Conservation (phyloP, 2,797 vertebrate species). For the Scolopax bukidnonensis region DNA sequence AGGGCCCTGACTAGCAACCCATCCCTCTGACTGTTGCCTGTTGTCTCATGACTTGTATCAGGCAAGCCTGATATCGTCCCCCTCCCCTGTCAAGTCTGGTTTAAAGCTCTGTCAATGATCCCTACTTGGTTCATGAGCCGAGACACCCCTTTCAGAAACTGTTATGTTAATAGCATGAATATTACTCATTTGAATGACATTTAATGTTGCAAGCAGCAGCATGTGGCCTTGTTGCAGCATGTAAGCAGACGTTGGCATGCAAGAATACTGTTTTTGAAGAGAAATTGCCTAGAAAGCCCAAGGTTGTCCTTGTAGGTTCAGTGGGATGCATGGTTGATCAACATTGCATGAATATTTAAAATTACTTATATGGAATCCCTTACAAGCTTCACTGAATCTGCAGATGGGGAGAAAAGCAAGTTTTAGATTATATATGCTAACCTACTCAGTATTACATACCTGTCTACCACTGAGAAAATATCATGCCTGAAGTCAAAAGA, state of each 20-base stretch:
- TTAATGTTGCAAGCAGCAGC: constrained; percentile 26
- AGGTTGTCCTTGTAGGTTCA: constrained; percentile 39
- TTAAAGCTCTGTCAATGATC: not conserved
- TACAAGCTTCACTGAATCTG: constrained; percentile 48
- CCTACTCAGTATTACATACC: not conserved
- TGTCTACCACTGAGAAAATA: not conserved
- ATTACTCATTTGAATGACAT: not conserved
- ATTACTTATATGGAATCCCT: constrained; percentile 1
- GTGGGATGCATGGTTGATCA: not conserved
- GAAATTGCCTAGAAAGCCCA: constrained; percentile 10
- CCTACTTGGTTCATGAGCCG: not conserved
- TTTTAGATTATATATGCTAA: constrained; percentile 19
- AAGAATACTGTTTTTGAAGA: not conserved
- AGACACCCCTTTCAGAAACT: not conserved
- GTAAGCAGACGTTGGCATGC: not conserved
- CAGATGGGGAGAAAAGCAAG: not conserved
- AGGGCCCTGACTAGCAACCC: not conserved
- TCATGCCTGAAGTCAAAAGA: not conserved
- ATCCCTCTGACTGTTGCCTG: not conserved
- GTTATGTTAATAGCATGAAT: not conserved
- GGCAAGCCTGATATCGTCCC: not conserved
- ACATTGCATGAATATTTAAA: constrained; percentile 53
- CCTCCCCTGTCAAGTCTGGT: not conserved
- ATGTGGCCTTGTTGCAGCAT: not conserved
- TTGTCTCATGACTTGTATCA: not conserved